These are phyloP conservation scores for Seladonia tumulorum DNA, from an alignment of 2,888 invertebrate genomes.

Conservation along the genomic window DNA sequence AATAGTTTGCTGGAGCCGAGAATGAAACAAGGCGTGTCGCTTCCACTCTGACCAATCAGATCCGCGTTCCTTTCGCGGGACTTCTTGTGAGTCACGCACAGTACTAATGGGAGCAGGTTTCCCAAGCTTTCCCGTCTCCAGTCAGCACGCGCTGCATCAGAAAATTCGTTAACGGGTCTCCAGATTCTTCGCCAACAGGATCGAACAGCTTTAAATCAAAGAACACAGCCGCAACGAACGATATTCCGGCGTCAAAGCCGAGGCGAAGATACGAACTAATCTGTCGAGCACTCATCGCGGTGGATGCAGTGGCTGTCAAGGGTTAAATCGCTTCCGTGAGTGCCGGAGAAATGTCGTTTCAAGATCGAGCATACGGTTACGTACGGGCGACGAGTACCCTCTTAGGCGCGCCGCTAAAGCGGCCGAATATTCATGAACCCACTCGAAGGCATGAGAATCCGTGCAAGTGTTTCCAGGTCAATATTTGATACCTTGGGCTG, in stretches of 20 bases:
- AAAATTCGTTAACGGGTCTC: too few species aligned
- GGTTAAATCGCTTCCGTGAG: constrained; percentile 58
- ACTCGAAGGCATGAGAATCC: constrained; percentile 67
- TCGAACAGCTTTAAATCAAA: neutral
- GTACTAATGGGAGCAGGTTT: too few species aligned
- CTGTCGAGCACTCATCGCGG: constrained; percentile 34
- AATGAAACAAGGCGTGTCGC: too few species aligned
- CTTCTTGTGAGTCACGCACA: too few species aligned
- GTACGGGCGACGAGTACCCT: constrained; percentile 59
- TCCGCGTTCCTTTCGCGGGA: too few species aligned
- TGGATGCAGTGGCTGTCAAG: constrained; percentile 50
- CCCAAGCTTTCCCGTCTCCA: too few species aligned
- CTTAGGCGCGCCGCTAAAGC: constrained; percentile 64
- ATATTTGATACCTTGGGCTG: constrained; percentile 63
- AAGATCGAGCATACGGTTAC: constrained; percentile 61
- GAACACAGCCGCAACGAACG: neutral
- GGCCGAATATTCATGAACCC: constrained; percentile 69
- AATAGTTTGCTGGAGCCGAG: too few species aligned
- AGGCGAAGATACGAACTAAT: constrained; percentile 40
- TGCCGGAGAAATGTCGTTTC: constrained; percentile 58
- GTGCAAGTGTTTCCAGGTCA: constrained; percentile 69
- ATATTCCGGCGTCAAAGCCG: constrained; percentile 26
- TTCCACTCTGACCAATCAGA: too few species aligned
- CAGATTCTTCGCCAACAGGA: neutral
- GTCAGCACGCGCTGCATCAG: too few species aligned